Conservation (phyloP, 2,797 vertebrate genomes). For the Crocodylus rhombifer region DNA sequence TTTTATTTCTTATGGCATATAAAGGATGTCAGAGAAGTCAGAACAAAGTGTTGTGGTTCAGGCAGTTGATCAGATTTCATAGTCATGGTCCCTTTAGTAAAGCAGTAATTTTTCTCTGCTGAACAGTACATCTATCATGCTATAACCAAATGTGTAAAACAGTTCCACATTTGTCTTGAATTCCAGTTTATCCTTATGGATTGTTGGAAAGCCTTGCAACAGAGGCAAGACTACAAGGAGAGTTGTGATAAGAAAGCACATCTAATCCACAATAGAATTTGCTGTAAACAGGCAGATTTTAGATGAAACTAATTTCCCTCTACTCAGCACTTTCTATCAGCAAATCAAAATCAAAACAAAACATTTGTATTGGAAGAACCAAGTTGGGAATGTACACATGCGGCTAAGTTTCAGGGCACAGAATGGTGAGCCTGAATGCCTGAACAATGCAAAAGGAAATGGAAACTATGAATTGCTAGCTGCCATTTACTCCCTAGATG, state of each 20-base stretch:
- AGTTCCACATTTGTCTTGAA: slow-evolving; percentile 15
- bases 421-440: slow-evolving; percentile 31
- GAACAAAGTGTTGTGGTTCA: slow-evolving; percentile 11
- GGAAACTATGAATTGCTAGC: slow-evolving; percentile 66
- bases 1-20: background rate
- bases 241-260: slow-evolving; percentile 9
- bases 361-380: background rate
- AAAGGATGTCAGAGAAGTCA: slow-evolving; percentile 35
- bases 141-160: slow-evolving; percentile 17
- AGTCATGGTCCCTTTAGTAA: background rate
- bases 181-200: slow-evolving; percentile 9
- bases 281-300: slow-evolving; percentile 16
- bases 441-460: slow-evolving; percentile 74
- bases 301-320: slow-evolving; percentile 46
- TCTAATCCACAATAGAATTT: slow-evolving; percentile 52
- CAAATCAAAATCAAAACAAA: slow-evolving; percentile 60
- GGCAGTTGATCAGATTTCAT: slow-evolving; percentile 49
- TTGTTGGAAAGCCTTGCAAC: background rate
- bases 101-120: slow-evolving; percentile 16
- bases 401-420: background rate
- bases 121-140: slow-evolving; percentile 12
- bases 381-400: background rate
- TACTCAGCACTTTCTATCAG: slow-evolving; percentile 35
- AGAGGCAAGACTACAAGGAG: background rate
- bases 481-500: slow-evolving; percentile 54